Conservation (phyloP, 2,113 vertebrate genomes). For the Laticauda laticaudata region DNA sequence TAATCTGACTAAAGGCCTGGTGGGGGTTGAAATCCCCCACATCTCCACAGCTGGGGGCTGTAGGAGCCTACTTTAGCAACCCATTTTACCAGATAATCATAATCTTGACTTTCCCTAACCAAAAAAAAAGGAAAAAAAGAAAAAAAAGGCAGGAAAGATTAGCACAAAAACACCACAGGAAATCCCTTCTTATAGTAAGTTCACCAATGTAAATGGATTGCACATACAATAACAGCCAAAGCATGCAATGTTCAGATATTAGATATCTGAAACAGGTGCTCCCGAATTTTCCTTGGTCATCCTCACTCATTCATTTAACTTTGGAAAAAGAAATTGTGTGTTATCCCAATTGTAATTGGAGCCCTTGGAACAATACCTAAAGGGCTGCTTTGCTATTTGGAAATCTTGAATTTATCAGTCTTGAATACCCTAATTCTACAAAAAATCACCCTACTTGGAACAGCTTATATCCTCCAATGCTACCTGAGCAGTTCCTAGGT, state of each 20-base stretch:
- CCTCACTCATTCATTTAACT: not conserved
- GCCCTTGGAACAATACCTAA: no score
- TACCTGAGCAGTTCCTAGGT: no score
- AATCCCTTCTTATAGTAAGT: not conserved
- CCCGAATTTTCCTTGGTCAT: not conserved
- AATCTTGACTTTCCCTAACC: not conserved
- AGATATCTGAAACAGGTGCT: slow-evolving; percentile 2
- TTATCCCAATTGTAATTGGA: no score
- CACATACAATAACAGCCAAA: not conserved
- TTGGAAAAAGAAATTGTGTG: no score
- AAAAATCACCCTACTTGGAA: no score
- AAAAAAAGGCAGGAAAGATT: not conserved
- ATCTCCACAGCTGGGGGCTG: not conserved
- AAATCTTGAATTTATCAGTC: no score
- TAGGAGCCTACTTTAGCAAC: not conserved
- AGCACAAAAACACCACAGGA: not conserved
- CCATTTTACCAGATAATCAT: not conserved
- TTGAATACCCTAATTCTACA: no score
- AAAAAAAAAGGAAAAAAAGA: not conserved
- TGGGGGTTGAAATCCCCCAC: not conserved
- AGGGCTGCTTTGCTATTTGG: no score
- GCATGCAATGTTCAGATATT: not conserved
- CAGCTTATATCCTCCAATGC: no score
- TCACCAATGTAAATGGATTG: not conserved
- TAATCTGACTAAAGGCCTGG: not conserved